A percentile compares a stretch with the other conserved stretches of the same genome.
phyloP scores from a whole-genome alignment of 37 sponge, comb jelly and placozoan species.

The Haliclona indistincta region DNA sequence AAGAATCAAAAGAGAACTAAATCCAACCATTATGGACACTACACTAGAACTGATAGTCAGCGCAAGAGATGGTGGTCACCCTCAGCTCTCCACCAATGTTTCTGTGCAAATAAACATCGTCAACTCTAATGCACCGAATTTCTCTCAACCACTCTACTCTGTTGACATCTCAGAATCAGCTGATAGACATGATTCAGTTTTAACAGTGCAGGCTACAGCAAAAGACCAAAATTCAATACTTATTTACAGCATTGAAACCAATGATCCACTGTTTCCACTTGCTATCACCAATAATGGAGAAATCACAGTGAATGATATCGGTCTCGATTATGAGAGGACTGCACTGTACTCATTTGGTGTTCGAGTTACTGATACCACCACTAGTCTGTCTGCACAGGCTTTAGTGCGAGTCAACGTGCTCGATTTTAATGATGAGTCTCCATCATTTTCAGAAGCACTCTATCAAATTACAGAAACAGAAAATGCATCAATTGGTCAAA shows the following conservation, averaged over 20 bases:
- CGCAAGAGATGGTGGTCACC: slow-evolving; percentile 51
- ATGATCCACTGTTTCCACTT: slow-evolving; percentile 33
- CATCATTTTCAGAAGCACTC: slow-evolving; percentile 31
- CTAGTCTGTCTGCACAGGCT: slow-evolving; percentile 29
- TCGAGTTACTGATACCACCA: slow-evolving; percentile 15
- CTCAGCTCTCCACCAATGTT: slow-evolving; percentile 21
- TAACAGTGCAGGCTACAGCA: slow-evolving; percentile 31
- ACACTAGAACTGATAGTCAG: slow-evolving; percentile 22
- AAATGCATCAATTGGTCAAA: background rate
- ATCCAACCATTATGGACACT: slow-evolving; percentile 5
- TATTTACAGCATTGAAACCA: slow-evolving; percentile 11
- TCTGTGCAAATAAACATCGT: slow-evolving; percentile 43
- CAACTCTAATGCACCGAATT: slow-evolving; percentile 62
- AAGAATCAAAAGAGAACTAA: background rate
- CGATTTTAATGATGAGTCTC: slow-evolving; percentile 73
- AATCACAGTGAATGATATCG: slow-evolving; percentile 54
- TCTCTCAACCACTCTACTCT: slow-evolving; percentile 41
- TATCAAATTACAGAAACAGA: slow-evolving; percentile 26
- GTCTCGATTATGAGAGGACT: slow-evolving; percentile 58
- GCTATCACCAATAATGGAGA: slow-evolving; percentile 40
- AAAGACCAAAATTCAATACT: background rate
- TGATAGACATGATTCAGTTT: slow-evolving; percentile 9
- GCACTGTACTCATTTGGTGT: slow-evolving; percentile 27
- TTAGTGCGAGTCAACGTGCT: slow-evolving; percentile 27
- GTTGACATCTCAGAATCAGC: slow-evolving; percentile 32